Base-by-base conservation (phyloP, 2,888 invertebrate species). In the Scaptodrosophila latifasciaeformis region DNA sequence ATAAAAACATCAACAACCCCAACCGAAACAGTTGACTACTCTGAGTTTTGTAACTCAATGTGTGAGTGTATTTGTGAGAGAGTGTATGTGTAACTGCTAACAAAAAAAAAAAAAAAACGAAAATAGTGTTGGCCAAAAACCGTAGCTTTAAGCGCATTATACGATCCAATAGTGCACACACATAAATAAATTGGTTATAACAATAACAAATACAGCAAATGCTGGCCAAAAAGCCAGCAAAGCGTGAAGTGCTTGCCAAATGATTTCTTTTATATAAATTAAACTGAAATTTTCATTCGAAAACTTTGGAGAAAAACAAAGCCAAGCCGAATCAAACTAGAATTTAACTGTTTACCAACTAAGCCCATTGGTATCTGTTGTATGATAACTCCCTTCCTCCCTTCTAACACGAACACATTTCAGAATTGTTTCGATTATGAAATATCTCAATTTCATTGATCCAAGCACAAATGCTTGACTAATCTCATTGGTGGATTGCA, bases 171-270 rank as follows among this genome's bases (percentile, higher is more conserved):
- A n/a, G n/a, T n/a, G n/a, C n/a, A n/a, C n/a, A n/a, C n/a, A n/a
- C n/a, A 44, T 53, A 49, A 1, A 54, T 52, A 40, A 48, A 56
- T 44, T 51, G 48, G 44, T 34, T 46, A 29, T 39, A 69, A 55
- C 45, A 59, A 58, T 64, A 65, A 57, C 49, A 57, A 54, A 13
- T 68, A 57, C 65, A 56, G 61, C 67, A n/a, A n/a, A n/a, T n/a
- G n/a, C n/a, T n/a, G n/a, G n/a, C n/a, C n/a, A n/a, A n/a, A n/a
- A n/a, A n/a, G n/a, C n/a, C 82, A 81, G 71, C 65, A 65, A 68
- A 79, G 69, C 82, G 82, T 82, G 78, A 82, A 82, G 82, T 82
- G 78, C 67, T 72, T 72, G 70, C 72, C 77, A 70, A 72, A 77
- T 72, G 61, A 24, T 24, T 24, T 24, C 24, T 7, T 77, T 76